A percentile compares a stretch with the other conserved stretches of the same genome.
Evolutionary conservation across 2,113 vertebrate genomes (phyloP).

Genomic region (Setophaga petechia): DNA sequence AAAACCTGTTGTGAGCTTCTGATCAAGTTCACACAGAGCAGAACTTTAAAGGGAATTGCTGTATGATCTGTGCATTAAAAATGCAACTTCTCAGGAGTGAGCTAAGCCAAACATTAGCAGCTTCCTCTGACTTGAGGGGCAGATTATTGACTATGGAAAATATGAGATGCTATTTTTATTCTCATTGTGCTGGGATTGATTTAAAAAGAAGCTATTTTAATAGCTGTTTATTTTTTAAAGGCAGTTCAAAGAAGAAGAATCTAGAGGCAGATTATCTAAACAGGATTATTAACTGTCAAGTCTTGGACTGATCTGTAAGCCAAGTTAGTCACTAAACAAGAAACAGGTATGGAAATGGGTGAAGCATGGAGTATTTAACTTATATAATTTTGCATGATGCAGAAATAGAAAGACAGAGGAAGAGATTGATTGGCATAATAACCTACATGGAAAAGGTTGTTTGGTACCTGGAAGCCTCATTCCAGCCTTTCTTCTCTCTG

Average conservation of each 20-base stretch:
- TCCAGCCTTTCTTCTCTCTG: not conserved
- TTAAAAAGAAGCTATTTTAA: not conserved
- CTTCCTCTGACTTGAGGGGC: not conserved
- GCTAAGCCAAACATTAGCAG: not conserved
- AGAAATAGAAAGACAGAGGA: not conserved
- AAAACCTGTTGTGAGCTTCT: not conserved
- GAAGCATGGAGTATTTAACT: not conserved
- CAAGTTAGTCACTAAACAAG: not conserved
- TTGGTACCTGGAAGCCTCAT: not conserved
- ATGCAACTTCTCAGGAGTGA: not conserved
- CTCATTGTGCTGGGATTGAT: not conserved
- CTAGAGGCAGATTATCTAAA: not conserved
- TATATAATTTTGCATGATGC: not conserved
- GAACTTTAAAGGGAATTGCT: not conserved
- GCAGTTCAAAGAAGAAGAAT: not conserved
- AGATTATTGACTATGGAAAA: constrained; percentile 18
- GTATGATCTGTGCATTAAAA: not conserved
- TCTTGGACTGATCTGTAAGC: not conserved
- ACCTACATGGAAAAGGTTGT: not conserved
- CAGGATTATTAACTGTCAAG: not conserved
- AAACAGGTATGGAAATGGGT: not conserved
- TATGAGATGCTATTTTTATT: constrained; percentile 9
- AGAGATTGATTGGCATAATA: not conserved
- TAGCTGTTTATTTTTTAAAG: not conserved
- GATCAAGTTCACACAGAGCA: not conserved